Conservation (phyloP, 1,140 invertebrate genomes). For the Rhagoletis zephyria region DNA sequence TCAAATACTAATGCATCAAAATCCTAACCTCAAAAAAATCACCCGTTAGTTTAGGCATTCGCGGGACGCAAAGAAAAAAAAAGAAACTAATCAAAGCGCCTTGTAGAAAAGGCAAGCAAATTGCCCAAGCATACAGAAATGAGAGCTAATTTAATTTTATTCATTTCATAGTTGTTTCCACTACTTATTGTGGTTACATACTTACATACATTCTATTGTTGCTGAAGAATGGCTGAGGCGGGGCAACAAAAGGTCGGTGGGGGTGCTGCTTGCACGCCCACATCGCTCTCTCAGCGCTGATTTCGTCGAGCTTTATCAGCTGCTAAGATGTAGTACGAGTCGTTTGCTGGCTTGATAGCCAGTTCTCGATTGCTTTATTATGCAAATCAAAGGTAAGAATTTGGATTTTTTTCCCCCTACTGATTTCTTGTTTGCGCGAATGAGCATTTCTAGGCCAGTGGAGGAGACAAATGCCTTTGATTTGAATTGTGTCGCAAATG, state of each 20-base stretch:
- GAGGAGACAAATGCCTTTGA: not conserved
- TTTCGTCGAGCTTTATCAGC: not conserved
- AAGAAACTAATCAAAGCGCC: not conserved
- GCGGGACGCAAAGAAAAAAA: not conserved
- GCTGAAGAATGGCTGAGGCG: not conserved
- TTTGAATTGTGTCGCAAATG: not conserved
- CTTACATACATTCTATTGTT: not conserved
- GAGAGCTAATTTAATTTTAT: slow-evolving; percentile 11
- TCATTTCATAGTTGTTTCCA: not conserved
- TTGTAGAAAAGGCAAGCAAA: slow-evolving; percentile 10
- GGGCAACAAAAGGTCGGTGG: not conserved
- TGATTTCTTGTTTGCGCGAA: too few relatives aligned
- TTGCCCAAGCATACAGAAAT: not conserved
- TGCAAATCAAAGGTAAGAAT: slow-evolving; percentile 34
- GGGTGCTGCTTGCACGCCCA: not conserved
- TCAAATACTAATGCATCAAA: too few relatives aligned
- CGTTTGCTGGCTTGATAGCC: not conserved
- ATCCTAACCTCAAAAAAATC: too few relatives aligned
- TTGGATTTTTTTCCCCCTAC: too few relatives aligned
- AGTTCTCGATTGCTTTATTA: slow-evolving; percentile 9
- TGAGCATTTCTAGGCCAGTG: not conserved
- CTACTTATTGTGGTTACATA: not conserved
- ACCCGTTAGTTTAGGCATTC: not conserved
- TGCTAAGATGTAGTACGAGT: not conserved
- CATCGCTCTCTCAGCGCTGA: not conserved